A percentile compares a stretch with the other conserved stretches of the same genome.
Conservation (phyloP, 1,140 invertebrate species). For the Diplogasteroides magnus region DNA sequence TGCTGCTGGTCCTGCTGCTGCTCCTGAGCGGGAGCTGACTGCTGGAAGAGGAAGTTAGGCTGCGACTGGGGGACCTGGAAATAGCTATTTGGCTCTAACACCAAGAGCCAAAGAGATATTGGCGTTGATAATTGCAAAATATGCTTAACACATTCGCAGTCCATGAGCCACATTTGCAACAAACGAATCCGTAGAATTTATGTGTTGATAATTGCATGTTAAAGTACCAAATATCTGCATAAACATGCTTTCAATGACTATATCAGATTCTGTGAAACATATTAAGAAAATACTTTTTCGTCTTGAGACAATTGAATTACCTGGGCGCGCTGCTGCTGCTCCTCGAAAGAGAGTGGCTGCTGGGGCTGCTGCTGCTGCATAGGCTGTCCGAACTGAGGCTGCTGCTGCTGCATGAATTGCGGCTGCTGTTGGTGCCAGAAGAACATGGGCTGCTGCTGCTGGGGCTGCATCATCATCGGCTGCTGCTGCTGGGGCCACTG, state of each 20-base stretch:
- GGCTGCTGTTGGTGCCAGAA: background rate
- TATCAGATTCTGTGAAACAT: no score
- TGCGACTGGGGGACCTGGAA: background rate
- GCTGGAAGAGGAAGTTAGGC: background rate
- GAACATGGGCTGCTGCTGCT: conserved; percentile 1
- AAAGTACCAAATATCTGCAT: no score
- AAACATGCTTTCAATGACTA: no score
- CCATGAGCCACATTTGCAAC: no score
- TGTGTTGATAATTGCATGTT: no score
- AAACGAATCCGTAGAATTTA: no score
- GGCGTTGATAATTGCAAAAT: no score
- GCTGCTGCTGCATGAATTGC: background rate
- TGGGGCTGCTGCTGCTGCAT: background rate
- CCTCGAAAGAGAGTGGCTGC: background rate
- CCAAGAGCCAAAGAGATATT: no score
- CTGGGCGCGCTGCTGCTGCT: background rate
- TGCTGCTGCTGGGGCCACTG: background rate
- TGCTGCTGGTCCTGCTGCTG: background rate
- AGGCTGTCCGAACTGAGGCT: background rate
- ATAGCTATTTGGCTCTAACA: no score
- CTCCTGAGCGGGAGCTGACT: background rate
- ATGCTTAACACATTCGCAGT: no score
- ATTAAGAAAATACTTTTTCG: no score
- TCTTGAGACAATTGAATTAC: no score
- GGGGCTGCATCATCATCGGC: background rate